A percentile compares a stretch with the other conserved stretches of the same genome.
Conservation (phyloP, 1,140 invertebrate genomes). For the Sycobia sp. region DNA sequence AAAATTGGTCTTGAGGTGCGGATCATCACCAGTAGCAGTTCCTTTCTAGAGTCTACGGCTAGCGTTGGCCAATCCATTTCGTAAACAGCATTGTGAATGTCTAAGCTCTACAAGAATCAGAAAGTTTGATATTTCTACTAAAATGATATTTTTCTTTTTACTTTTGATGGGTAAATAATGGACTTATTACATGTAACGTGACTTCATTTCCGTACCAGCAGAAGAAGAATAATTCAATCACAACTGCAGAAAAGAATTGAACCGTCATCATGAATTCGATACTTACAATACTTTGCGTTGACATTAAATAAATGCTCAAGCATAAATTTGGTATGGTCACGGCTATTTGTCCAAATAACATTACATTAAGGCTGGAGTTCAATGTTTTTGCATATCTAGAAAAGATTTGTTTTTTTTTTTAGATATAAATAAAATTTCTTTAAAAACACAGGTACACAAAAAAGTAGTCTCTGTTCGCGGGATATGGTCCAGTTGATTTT, state of each 20-base stretch:
- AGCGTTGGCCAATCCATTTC: slow-evolving; percentile 19
- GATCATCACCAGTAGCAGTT: slow-evolving; percentile 16
- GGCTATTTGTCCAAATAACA: slow-evolving; percentile 30
- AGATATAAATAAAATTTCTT: too few species aligned
- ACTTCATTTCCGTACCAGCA: slow-evolving; percentile 35
- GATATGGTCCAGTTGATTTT: too few species aligned
- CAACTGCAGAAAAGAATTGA: slow-evolving; percentile 29
- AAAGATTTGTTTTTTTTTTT: not conserved
- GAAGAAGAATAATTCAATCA: slow-evolving; percentile 36
- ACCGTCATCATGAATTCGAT: slow-evolving; percentile 27
- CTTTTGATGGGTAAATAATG: too few species aligned
- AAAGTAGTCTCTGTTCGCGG: too few species aligned
- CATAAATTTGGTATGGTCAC: slow-evolving; percentile 31
- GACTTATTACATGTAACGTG: slow-evolving; percentile 21
- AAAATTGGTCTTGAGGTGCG: slow-evolving; percentile 6
- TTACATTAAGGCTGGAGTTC: slow-evolving; percentile 19
- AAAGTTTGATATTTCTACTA: not conserved
- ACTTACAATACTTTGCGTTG: slow-evolving; percentile 8
- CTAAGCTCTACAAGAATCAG: slow-evolving; percentile 12
- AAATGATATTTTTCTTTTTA: too few species aligned
- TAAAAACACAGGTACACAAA: too few species aligned
- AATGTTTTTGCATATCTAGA: slow-evolving; percentile 18
- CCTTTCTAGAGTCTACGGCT: not conserved
- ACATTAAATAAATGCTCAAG: slow-evolving; percentile 26
- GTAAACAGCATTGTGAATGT: slow-evolving; percentile 13